phyloP scores from a whole-genome alignment of 2,888 invertebrate genomes.

The Amphipyra tragopoginis region DNA sequence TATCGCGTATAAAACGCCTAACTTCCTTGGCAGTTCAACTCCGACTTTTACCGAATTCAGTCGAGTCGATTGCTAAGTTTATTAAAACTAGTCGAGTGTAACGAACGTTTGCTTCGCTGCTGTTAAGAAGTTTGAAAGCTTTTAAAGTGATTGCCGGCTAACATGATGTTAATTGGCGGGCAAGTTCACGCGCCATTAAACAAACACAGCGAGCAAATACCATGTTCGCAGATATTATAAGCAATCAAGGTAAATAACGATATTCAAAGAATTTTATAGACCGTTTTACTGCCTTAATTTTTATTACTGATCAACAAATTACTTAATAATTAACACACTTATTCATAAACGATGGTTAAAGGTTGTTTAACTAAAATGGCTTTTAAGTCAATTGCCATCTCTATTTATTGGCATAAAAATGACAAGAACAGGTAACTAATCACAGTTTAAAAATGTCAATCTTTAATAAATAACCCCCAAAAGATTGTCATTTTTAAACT shows the following conservation, averaged over 20 bases:
- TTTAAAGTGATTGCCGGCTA: slow-evolving; percentile 39
- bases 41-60: slow-evolving; percentile 30
- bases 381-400: too few species aligned
- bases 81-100: slow-evolving; percentile 43
- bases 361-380: too few species aligned
- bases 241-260: slow-evolving; percentile 26
- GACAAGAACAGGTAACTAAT: too few species aligned
- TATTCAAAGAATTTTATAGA: background rate
- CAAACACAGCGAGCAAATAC: slow-evolving; percentile 17
- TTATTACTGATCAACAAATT: too few species aligned
- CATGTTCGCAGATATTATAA: slow-evolving; percentile 13
- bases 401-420: too few species aligned
- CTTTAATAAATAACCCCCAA: too few species aligned
- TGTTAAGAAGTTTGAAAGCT: slow-evolving; percentile 44
- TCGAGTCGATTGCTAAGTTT: slow-evolving; percentile 37
- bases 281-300: background rate
- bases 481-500: too few species aligned
- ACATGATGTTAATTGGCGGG: slow-evolving; percentile 32
- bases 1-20: slow-evolving; percentile 64
- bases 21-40: slow-evolving; percentile 52
- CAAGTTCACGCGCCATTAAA: slow-evolving; percentile 34
- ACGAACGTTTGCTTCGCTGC: slow-evolving; percentile 13
- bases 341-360: too few species aligned
- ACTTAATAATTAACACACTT: too few species aligned
- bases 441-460: too few species aligned